These are phyloP conservation scores for Cephus nigrinus DNA, from an alignment of 2,888 invertebrate genomes.

Conservation along the genomic window DNA sequence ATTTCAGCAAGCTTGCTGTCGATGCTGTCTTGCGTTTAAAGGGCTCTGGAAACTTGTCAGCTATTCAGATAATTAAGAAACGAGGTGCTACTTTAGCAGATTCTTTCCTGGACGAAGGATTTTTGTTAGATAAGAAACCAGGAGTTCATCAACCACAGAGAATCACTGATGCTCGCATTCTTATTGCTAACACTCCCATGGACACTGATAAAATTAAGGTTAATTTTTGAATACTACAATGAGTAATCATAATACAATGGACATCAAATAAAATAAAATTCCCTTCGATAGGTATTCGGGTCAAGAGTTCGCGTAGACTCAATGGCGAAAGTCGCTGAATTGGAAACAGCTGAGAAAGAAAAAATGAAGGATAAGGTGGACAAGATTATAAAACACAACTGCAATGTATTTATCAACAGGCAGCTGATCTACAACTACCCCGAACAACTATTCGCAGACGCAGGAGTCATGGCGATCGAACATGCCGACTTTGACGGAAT, in stretches of 20 bases:
- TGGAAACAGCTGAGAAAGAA: constrained; percentile 97
- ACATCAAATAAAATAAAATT: background rate
- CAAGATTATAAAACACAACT: constrained; percentile 93
- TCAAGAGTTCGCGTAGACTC: constrained; percentile 94
- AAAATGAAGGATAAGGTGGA: constrained; percentile 99
- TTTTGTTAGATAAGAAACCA: constrained; percentile 95
- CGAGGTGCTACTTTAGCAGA: constrained; percentile 92
- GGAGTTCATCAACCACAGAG: constrained; percentile 98
- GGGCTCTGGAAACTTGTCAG: constrained; percentile 93
- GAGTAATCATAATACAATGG: background rate
- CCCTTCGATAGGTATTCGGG: constrained; percentile 78
- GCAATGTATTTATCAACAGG: constrained; percentile 98
- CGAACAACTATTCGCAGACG: constrained; percentile 98
- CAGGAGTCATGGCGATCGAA: constrained; percentile 98
- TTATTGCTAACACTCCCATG: constrained; percentile 99
- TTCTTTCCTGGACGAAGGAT: constrained; percentile 96
- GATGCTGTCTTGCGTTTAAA: constrained; percentile 95
- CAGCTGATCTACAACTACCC: constrained; percentile 99
- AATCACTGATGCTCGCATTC: constrained; percentile 94
- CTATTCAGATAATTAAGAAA: constrained; percentile 98
- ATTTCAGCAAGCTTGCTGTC: constrained; percentile 94
- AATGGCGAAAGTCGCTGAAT: constrained; percentile 94
- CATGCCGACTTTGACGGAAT: constrained; percentile 99
- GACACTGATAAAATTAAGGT: constrained; percentile 99
- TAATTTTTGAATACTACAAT: constrained; percentile 30